Conservation (phyloP, 2,797 vertebrate genomes). For the Scolopax bukidnonensis region DNA sequence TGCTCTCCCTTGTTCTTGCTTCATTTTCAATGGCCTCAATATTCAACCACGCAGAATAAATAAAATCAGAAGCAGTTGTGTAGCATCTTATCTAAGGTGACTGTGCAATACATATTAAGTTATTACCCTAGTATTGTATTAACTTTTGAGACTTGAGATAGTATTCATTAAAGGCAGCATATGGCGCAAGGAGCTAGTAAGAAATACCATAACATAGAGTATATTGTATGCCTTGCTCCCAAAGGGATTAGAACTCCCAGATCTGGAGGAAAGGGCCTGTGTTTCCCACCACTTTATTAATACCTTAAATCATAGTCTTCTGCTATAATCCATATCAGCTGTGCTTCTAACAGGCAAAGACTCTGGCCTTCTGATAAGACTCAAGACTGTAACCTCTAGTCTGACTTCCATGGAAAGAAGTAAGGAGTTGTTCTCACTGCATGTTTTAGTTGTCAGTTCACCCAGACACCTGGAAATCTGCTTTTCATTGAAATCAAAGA, state of each 20-base stretch:
- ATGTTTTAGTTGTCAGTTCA: slow-evolving; percentile 5
- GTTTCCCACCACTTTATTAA: slow-evolving; percentile 59
- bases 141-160: background rate
- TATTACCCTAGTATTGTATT: background rate
- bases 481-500: slow-evolving; percentile 27
- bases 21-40: background rate
- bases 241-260: background rate
- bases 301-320: slow-evolving; percentile 30
- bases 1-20: background rate
- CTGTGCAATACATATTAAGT: background rate
- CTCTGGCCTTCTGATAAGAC: background rate
- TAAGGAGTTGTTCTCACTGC: background rate
- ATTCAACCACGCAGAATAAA: background rate
- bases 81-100: background rate
- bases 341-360: background rate
- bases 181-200: background rate
- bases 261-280: background rate
- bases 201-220: background rate
- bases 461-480: slow-evolving; percentile 11
- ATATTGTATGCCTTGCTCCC: background rate
- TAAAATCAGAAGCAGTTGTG: background rate
- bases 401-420: background rate
- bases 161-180: background rate
- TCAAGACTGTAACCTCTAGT: background rate
- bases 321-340: slow-evolving; percentile 39